These are phyloP conservation scores for Conops quadrifasciatus DNA, from an alignment of 2,888 invertebrate genomes.

Conservation along the genomic window DNA sequence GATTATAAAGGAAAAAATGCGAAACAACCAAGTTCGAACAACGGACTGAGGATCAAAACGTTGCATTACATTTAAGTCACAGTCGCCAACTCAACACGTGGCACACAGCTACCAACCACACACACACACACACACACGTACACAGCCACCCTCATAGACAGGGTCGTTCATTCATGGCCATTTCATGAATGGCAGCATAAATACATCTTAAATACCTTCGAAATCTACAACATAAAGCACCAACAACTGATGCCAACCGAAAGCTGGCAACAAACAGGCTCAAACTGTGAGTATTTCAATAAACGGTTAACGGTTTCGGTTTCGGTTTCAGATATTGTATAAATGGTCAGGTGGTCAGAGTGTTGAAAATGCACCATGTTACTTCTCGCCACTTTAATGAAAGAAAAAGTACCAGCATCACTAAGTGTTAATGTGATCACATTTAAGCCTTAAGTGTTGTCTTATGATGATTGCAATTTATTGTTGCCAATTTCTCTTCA, in stretches of 20 bases:
- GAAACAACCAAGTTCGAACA: slow-evolving; percentile 10
- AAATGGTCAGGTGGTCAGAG: no score
- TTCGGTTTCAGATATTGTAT: no score
- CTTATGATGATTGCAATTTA: no score
- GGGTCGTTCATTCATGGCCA: background rate
- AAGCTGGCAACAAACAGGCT: background rate
- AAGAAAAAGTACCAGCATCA: no score
- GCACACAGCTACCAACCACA: background rate
- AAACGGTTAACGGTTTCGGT: no score
- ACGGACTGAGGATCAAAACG: slow-evolving; percentile 26
- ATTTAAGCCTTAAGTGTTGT: no score
- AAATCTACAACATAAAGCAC: slow-evolving; percentile 17
- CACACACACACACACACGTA: slow-evolving; percentile 14
- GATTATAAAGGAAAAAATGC: slow-evolving; percentile 6
- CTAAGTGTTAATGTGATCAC: no score
- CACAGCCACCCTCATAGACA: background rate
- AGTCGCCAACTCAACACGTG: slow-evolving; percentile 8
- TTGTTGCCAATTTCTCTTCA: no score
- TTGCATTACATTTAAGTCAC: slow-evolving; percentile 30
- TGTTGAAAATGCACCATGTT: no score
- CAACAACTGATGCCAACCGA: slow-evolving; percentile 24
- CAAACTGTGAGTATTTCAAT: no score
- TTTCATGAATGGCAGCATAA: no score
- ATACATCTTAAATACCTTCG: background rate
- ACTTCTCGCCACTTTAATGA: no score